phyloP scores from a whole-genome alignment of 1,140 invertebrate species.

The Dryas iulia region DNA sequence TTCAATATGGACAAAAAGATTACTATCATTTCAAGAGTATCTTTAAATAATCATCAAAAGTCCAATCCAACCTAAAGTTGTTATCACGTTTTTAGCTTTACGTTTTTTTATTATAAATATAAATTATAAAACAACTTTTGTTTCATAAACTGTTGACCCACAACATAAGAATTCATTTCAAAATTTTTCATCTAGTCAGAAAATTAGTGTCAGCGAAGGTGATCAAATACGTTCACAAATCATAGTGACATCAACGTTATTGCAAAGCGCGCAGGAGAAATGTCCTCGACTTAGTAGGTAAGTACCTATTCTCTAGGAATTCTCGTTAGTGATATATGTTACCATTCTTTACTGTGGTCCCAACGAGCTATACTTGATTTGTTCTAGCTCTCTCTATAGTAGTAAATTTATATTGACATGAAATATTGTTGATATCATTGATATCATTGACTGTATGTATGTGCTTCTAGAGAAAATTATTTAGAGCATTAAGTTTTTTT shows the following conservation, averaged over 20 bases:
- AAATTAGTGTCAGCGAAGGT: conserved; percentile 14
- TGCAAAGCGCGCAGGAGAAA: conserved; percentile 54
- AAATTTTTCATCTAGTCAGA: background rate
- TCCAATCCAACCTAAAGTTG: too few relatives aligned
- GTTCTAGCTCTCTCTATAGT: conserved; percentile 32
- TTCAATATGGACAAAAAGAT: too few relatives aligned
- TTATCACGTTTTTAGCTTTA: too few relatives aligned
- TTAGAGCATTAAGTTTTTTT: too few relatives aligned
- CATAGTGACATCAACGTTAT: conserved; percentile 63
- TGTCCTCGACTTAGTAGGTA: conserved; percentile 49
- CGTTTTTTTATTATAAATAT: too few relatives aligned
- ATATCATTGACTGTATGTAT: too few relatives aligned
- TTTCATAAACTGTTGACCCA: background rate
- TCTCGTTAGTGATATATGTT: conserved; percentile 49
- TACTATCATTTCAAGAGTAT: too few relatives aligned
- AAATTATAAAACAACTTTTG: too few relatives aligned
- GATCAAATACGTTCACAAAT: conserved; percentile 54
- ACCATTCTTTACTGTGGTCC: conserved; percentile 47
- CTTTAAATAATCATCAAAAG: too few relatives aligned
- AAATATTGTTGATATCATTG: conserved; percentile 10
- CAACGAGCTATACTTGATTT: conserved; percentile 38
- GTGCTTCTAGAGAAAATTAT: too few relatives aligned
- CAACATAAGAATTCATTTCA: background rate
- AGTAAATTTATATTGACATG: conserved; percentile 29
- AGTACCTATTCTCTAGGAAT: conserved; percentile 53